phyloP scores from a whole-genome alignment of 2,797 vertebrate genomes.

The Gobionotothen gibberifrons region DNA sequence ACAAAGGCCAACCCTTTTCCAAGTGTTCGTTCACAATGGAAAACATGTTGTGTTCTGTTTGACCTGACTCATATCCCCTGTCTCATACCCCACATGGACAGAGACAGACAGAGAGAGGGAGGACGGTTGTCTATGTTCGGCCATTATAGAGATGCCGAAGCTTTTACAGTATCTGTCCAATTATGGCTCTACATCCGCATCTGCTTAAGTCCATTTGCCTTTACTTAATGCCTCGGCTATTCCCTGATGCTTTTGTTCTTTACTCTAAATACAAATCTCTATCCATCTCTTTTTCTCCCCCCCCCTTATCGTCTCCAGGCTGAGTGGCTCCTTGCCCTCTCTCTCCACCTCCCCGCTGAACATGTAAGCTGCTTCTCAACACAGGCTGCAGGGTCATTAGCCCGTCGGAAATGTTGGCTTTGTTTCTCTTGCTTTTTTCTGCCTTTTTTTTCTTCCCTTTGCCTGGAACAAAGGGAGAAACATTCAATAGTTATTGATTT shows the following conservation, averaged over 20 bases:
- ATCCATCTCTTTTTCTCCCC: slow-evolving; percentile 26
- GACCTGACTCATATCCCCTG: slow-evolving; percentile 35
- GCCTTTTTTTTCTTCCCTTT: slow-evolving; percentile 29
- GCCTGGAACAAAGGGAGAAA: slow-evolving; percentile 79
- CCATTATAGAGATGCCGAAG: slow-evolving; percentile 62
- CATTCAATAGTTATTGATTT: slow-evolving; percentile 89
- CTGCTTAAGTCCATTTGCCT: slow-evolving; percentile 72
- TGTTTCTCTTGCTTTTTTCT: slow-evolving; percentile 49
- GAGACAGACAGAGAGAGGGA: slow-evolving; percentile 37
- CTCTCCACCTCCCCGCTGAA: slow-evolving; percentile 38
- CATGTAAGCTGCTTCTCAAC: slow-evolving; percentile 62
- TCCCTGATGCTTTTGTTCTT: slow-evolving; percentile 71
- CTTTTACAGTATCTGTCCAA: slow-evolving; percentile 69
- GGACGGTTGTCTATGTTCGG: slow-evolving; percentile 51
- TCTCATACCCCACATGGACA: slow-evolving; percentile 11
- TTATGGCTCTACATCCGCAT: slow-evolving; percentile 60
- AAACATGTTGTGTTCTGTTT: slow-evolving; percentile 28
- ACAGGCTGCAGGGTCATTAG: slow-evolving; percentile 69
- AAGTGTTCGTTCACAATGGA: slow-evolving; percentile 53
- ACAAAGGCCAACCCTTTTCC: slow-evolving; percentile 45
- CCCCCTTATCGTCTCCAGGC: slow-evolving; percentile 46
- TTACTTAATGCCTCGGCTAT: slow-evolving; percentile 71
- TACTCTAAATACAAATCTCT: slow-evolving; percentile 64
- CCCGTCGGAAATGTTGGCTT: slow-evolving; percentile 75
- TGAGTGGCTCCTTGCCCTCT: slow-evolving; percentile 54